Conservation (phyloP, 2,888 invertebrate species). For the Thyatira batis region DNA sequence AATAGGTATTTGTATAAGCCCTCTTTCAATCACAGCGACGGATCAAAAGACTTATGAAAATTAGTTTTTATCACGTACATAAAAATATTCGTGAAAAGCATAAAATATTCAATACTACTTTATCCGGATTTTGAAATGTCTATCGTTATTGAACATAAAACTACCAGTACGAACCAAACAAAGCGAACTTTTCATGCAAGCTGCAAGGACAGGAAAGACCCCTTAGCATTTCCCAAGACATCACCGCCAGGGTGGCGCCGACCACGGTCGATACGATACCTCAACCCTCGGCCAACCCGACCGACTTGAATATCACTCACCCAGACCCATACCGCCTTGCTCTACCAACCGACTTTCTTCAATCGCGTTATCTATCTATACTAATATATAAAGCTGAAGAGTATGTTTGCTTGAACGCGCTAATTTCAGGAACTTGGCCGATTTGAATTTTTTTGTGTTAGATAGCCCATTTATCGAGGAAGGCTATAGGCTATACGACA, state of each 20-base stretch:
- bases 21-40: too few species aligned
- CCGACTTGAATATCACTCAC: slow-evolving; percentile 17
- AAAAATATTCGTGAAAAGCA: too few species aligned
- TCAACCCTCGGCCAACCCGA: slow-evolving; percentile 28
- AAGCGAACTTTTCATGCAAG: slow-evolving; percentile 5
- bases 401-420: too few species aligned
- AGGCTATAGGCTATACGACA: too few species aligned
- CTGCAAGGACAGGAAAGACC: slow-evolving; percentile 20
- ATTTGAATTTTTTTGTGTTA: too few species aligned
- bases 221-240: slow-evolving; percentile 24
- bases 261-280: slow-evolving; percentile 52
- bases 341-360: neutral
- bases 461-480: too few species aligned
- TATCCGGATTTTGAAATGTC: neutral
- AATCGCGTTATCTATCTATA: neutral
- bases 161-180: neutral
- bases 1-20: too few species aligned
- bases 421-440: too few species aligned
- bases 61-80: too few species aligned
- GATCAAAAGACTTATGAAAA: too few species aligned
- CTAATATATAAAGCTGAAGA: too few species aligned
- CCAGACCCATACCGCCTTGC: slow-evolving; percentile 4
- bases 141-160: neutral
- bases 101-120: too few species aligned
- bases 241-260: slow-evolving; percentile 53